Evolutionary conservation across 2,888 invertebrate genomes (phyloP), one percentile per base, ranked within the genome.

Genomic region (Tachina lurida): DNA sequence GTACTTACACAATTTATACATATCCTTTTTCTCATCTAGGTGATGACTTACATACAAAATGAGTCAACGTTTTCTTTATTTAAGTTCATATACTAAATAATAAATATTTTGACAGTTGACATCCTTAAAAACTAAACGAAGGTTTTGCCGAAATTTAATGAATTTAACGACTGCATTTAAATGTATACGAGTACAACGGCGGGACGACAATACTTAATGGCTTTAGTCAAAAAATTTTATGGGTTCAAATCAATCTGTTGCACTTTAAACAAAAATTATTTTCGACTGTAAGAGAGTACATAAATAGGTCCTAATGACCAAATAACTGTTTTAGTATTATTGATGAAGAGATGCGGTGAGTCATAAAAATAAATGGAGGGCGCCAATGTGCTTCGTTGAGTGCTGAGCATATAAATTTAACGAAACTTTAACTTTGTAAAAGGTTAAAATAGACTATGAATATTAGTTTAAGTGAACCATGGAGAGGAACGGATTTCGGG

Each of bases 381-480:
- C 78, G 85, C 82, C 82, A 85, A 82, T 85, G 75, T 78, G 65
- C 52, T 82, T 85, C 85, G 85, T 85, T 70, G 65, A 84, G 52
- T 19, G 47, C n/a, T 75, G 79, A 83, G 71, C 39, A 58, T 45
- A 65, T 15, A 87, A 87, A 90, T 91, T 90, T 81, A 91, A 91
- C 92, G 91, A 91, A 91, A 89, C 89, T 90, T 88, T 88, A 89
- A 90, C 91, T 91, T 89, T 89, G 90, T 88, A 88, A 89, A 87
- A 87, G 89, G 88, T 89, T 89, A 89, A 89, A 89, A 86, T 88
- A 88, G 89, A 89, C 91, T 90, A 90, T 90, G 90, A 91, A 91
- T 90, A 90, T 91, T 93, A 93, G 93, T 93, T 92, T 92, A 91
- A 93, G 92, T 91, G 92, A 93, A 93, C 92, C 92, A 92, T 93